Evolutionary conservation across 2,113 vertebrate genomes (phyloP).

Genomic region (Sphyrna mokarran): DNA sequence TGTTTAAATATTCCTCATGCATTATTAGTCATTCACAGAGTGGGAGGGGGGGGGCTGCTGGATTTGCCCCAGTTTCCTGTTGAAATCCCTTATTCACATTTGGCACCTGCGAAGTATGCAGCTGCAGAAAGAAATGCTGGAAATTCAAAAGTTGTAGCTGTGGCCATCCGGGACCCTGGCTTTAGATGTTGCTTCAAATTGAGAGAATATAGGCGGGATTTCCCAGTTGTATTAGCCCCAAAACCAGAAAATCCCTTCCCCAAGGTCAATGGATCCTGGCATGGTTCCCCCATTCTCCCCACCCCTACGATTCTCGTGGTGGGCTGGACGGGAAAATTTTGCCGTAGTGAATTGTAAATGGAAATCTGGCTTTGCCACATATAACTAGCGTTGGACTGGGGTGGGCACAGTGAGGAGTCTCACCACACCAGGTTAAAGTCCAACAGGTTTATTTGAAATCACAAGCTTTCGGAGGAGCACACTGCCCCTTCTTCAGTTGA

Average conservation of each 20-base stretch:
- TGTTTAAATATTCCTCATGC: background rate
- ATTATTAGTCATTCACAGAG: background rate
- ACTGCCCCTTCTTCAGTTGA: too few species aligned
- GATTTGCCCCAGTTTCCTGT: background rate
- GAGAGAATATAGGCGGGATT: too few species aligned
- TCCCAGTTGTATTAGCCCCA: too few species aligned
- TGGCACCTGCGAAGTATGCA: background rate
- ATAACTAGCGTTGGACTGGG: background rate
- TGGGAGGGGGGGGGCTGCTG: background rate
- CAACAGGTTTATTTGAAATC: too few species aligned
- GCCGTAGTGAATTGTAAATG: background rate
- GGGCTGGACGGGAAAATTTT: too few species aligned
- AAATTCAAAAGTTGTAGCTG: background rate
- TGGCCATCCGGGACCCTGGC: background rate
- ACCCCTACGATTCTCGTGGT: too few species aligned
- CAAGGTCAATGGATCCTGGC: too few species aligned
- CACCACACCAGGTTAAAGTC: too few species aligned
- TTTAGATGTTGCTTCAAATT: background rate
- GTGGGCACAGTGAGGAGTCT: too few species aligned
- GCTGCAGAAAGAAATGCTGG: background rate
- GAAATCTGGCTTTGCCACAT: background rate
- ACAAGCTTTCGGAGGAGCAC: too few species aligned
- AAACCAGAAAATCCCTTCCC: too few species aligned
- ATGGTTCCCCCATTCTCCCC: too few species aligned
- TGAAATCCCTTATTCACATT: background rate